These are phyloP conservation scores for Geothlypis trichas DNA, from an alignment of 2,113 vertebrate species.

Conservation along the genomic window DNA sequence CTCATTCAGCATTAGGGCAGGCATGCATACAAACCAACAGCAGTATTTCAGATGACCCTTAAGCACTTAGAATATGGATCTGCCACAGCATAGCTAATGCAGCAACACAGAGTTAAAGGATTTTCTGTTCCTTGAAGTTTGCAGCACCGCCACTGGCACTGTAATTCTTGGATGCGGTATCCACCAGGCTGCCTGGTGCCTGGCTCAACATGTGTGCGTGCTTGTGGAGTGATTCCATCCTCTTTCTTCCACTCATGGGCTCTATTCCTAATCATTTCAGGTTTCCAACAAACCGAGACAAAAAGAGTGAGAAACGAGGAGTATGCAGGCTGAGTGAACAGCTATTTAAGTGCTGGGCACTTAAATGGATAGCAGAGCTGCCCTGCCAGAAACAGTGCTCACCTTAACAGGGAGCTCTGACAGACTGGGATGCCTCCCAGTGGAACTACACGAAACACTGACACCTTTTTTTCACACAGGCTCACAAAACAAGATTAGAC, in stretches of 20 bases:
- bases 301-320: neutral
- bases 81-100: neutral
- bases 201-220: neutral
- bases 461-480: neutral
- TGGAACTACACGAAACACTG: neutral
- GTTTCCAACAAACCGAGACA: neutral
- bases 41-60: neutral
- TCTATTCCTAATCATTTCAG: neutral
- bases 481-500: conserved; percentile 24
- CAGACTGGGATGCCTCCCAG: neutral
- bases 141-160: neutral
- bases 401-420: conserved; percentile 6
- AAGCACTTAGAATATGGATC: neutral
- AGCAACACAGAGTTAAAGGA: neutral
- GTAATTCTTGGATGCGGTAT: too few relatives aligned
- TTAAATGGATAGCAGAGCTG: neutral
- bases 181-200: neutral
- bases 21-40: neutral
- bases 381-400: neutral
- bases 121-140: neutral
- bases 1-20: neutral
- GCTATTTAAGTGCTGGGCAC: neutral
- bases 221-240: neutral
- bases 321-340: neutral
- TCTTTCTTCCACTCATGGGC: neutral